These are phyloP conservation scores for Neodiprion pinetum DNA, from an alignment of 1,140 invertebrate genomes.

Conservation along the genomic window DNA sequence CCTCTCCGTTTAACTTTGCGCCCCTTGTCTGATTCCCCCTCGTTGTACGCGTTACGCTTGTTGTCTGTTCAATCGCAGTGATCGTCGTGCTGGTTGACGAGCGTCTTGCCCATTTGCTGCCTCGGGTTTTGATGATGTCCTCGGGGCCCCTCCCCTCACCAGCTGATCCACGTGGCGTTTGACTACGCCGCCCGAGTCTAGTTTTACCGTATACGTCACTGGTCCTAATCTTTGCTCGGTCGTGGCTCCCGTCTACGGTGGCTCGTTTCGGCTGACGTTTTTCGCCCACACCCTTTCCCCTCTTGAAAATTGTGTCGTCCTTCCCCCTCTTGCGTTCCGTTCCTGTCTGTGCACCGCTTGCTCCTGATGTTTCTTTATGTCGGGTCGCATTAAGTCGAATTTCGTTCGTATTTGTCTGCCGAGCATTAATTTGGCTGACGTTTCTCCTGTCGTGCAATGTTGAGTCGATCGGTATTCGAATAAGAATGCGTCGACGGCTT, in stretches of 20 bases:
- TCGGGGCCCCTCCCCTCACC: background rate
- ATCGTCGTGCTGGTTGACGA: background rate
- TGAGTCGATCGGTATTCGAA: constrained; percentile 12
- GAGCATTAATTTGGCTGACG: constrained; percentile 45
- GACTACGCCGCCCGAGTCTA: background rate
- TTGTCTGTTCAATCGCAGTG: background rate
- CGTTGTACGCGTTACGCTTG: background rate
- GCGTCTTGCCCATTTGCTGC: background rate
- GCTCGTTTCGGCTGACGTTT: constrained; percentile 8
- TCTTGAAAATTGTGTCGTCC: too few species aligned
- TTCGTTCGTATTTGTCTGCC: constrained; percentile 43
- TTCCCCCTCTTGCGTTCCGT: too few species aligned
- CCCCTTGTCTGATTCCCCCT: background rate
- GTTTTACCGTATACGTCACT: constrained; percentile 11
- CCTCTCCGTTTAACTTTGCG: constrained; percentile 9
- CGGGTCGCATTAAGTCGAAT: constrained; percentile 14
- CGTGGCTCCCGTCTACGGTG: constrained; percentile 4
- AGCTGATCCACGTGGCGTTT: constrained; percentile 14
- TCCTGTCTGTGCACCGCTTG: too few species aligned
- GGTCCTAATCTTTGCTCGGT: constrained; percentile 1
- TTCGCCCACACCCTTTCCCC: constrained; percentile 14
- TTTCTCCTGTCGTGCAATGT: constrained; percentile 34
- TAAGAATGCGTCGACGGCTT: constrained; percentile 11
- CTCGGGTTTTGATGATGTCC: background rate
- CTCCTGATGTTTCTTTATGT: background rate